Conservation (phyloP, 1,140 invertebrate species). For the Mycetomoellerius zeteki region DNA sequence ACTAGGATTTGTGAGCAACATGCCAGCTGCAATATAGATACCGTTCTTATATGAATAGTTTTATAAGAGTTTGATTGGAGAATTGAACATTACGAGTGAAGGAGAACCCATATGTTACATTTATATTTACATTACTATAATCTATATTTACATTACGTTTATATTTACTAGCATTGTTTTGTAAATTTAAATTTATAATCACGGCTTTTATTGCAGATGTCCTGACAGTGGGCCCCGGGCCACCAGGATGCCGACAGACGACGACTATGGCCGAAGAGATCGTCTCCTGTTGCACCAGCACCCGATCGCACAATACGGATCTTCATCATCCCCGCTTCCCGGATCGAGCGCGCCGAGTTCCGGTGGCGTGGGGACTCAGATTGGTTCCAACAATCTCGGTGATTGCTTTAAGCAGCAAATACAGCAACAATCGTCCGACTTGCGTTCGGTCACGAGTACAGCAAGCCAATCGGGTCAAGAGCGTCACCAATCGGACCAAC, state of each 20-base stretch:
- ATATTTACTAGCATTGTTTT: background rate
- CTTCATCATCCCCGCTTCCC: constrained; percentile 78
- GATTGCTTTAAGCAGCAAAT: constrained; percentile 80
- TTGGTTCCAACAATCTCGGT: constrained; percentile 65
- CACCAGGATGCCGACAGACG: constrained; percentile 87
- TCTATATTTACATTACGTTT: background rate
- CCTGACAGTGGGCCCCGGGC: constrained; percentile 87
- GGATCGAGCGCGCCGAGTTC: constrained; percentile 73
- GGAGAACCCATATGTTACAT: background rate
- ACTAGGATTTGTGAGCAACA: too few relatives aligned
- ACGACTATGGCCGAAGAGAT: constrained; percentile 87
- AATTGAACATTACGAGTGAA: background rate
- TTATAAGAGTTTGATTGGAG: too few relatives aligned
- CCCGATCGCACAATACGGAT: constrained; percentile 81
- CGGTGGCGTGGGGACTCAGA: constrained; percentile 72
- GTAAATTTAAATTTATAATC: background rate
- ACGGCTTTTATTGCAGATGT: constrained; percentile 80
- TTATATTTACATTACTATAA: too few relatives aligned
- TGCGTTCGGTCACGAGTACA: constrained; percentile 44
- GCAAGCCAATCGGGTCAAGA: constrained; percentile 68
- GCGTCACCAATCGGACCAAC: constrained; percentile 75
- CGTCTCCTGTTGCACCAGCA: constrained; percentile 86
- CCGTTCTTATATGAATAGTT: too few relatives aligned
- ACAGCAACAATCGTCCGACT: constrained; percentile 70
- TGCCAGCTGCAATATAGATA: too few relatives aligned